Evolutionary conservation across 2,797 vertebrate species (phyloP).

Genomic region (Girardinus metallicus): DNA sequence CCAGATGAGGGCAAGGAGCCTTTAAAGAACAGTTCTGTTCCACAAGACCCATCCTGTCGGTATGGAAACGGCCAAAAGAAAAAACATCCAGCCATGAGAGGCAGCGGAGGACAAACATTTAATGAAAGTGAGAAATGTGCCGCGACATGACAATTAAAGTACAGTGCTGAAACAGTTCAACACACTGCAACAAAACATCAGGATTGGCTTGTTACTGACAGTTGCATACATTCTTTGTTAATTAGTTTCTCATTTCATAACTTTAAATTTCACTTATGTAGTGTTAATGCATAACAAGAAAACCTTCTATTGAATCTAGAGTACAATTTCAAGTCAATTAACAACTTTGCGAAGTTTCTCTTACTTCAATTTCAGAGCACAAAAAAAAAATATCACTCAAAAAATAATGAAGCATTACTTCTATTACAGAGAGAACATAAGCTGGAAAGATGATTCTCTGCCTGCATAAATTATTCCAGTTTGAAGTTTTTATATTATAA

Average conservation of each 20-base stretch:
- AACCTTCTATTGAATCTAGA: neutral
- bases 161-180: neutral
- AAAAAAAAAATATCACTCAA: neutral
- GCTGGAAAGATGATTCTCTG: neutral
- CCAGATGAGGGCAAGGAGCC: constrained; percentile 35
- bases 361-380: neutral
- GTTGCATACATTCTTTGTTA: neutral
- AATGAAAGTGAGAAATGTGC: neutral
- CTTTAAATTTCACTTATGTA: neutral
- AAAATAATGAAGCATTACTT: neutral
- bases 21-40: constrained; percentile 8
- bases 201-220: neutral
- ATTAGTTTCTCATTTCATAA: neutral
- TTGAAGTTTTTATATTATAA: no score
- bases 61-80: constrained; percentile 24
- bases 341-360: neutral
- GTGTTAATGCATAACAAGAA: neutral
- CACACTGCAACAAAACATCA: neutral
- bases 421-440: neutral
- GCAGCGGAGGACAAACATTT: constrained; percentile 14
- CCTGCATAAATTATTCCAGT: neutral
- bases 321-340: neutral
- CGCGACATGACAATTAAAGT: neutral
- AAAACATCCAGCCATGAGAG: neutral
- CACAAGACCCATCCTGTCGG: constrained; percentile 27